Percentiles rank a stretch among this genome's conserved stretches.
These are phyloP conservation scores for Thamnophis elegans DNA, from an alignment of 2,797 vertebrate genomes.

Conservation along the genomic window DNA sequence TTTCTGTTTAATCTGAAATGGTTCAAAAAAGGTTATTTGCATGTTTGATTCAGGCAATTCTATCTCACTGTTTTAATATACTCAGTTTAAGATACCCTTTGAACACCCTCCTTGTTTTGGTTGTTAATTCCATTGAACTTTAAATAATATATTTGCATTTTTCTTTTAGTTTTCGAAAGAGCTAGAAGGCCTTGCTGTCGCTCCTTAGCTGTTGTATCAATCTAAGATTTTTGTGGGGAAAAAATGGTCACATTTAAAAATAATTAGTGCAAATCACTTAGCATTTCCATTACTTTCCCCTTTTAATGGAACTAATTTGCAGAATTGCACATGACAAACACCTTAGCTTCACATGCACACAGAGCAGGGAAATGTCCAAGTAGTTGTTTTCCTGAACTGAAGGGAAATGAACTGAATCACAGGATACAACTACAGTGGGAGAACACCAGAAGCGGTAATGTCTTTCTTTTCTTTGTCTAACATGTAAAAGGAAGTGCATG, in stretches of 20 bases:
- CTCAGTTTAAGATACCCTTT: not conserved
- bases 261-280: conserved; percentile 3
- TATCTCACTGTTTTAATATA: not conserved
- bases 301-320: not conserved
- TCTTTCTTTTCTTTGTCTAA: not conserved
- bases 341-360: not conserved
- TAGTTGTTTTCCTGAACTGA: not conserved
- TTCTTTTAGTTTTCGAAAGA: not conserved
- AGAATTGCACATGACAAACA: not conserved
- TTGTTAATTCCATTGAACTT: not conserved
- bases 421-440: not conserved
- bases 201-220: not conserved
- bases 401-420: not conserved
- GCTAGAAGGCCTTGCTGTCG: not conserved
- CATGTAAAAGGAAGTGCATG: not conserved
- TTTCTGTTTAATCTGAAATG: not conserved
- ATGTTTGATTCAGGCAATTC: not conserved
- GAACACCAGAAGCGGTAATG: not conserved
- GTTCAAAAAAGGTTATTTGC: not conserved
- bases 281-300: not conserved
- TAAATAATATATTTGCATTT: not conserved
- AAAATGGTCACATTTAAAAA: not conserved
- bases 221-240: not conserved
- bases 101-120: not conserved
- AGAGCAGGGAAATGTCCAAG: not conserved